Base-by-base conservation (phyloP, 1,140 invertebrate species). In the Lethocerus indicus region DNA sequence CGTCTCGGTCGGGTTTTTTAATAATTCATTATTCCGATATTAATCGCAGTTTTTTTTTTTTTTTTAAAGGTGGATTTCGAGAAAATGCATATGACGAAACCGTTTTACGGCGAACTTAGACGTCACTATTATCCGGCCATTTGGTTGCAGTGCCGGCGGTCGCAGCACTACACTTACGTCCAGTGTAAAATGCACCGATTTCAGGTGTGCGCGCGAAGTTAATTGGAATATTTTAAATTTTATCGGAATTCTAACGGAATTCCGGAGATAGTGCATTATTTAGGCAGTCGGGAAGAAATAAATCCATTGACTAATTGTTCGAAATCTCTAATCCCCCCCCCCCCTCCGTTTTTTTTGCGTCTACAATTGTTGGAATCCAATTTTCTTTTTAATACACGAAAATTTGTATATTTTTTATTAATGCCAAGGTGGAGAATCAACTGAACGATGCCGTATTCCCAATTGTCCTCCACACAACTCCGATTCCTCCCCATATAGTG, bases 51-150 rank as follows among this genome's bases (percentile, higher is more conserved):
- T 48, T 28, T 36, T 13, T 27, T 43, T 40, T 35, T 53, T 51
- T 45, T 53, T 56, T 56, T 75, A 5, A 66, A 87, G 72, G 79
- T 86, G 53, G 83, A 88, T 61, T 74, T 89, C 52, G 72, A 74
- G 42, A 83, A 83, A 60, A 87, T 90, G 84, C 79, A 81, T 54
- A 87, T 90, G 81, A 79, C 80, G 0, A 86, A 86, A 61, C 86
- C 86, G 1, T 88, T 87, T 61, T 85, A 80, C 63, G 83, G 82
- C 1, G 81, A 83, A 58, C 59, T 90, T 23, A 64, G 79, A 49
- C 67, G 86, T 37, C 76, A 72, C 0, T 83, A 83, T 58, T 74
- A 71, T 47, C 82, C 86, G n/a, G 82, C 76, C 2, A 49, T 87
- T 21, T 86, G 81, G 78, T 57, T 81, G 29, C 82, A 87, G 56